Evolutionary conservation across 2,888 invertebrate species (phyloP).

Genomic region (Entomobrya proxima): DNA sequence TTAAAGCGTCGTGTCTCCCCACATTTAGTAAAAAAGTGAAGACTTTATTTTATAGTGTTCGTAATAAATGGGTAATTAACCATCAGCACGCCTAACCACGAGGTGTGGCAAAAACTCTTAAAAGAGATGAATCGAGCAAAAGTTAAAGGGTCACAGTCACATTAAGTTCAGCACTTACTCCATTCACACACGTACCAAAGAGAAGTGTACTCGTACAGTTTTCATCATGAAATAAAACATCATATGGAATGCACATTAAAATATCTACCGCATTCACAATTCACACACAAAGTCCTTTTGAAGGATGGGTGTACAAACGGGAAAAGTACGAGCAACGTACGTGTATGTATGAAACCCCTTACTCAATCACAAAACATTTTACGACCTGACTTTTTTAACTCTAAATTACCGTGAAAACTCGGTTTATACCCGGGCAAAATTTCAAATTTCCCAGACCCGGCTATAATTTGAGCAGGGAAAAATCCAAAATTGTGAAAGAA

Average conservation of each 20-base stretch:
- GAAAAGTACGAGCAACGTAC: not conserved
- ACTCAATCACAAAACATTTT: conserved; percentile 48
- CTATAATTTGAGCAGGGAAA: too few species aligned
- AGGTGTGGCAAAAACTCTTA: conserved; percentile 44
- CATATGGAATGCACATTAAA: conserved; percentile 25
- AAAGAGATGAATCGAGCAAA: conserved; percentile 47
- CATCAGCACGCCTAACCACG: conserved; percentile 28
- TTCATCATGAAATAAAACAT: conserved; percentile 7
- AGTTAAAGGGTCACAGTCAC: conserved; percentile 61
- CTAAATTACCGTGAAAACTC: too few species aligned
- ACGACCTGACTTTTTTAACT: conserved; percentile 52
- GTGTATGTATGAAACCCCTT: not conserved
- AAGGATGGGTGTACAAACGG: not conserved
- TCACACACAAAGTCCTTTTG: not conserved
- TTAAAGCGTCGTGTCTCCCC: too few species aligned
- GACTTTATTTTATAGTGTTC: conserved; percentile 53
- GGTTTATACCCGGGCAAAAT: too few species aligned
- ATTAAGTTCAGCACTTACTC: conserved; percentile 35
- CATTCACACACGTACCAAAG: not conserved
- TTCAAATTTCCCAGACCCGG: too few species aligned
- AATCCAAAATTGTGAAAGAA: too few species aligned
- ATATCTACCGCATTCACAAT: too few species aligned
- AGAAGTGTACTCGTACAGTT: not conserved
- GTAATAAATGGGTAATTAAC: conserved; percentile 60
- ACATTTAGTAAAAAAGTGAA: conserved; percentile 23